phyloP scores from a whole-genome alignment of 2,888 invertebrate species.

The Drosophila nr. fundita region DNA sequence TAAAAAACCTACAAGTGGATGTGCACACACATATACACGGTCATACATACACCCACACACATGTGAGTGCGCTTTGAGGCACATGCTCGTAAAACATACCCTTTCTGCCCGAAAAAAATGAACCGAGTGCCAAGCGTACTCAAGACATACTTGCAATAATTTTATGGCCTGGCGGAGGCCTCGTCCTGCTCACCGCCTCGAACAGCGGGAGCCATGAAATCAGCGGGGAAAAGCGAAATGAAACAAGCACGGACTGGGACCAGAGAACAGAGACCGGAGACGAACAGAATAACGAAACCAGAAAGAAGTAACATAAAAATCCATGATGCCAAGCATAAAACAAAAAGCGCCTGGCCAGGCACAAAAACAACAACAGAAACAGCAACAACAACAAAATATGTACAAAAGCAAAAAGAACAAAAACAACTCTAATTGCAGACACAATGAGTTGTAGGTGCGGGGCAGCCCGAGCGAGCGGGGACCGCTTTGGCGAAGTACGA shows the following conservation, averaged over 20 bases:
- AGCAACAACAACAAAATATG: constrained; percentile 37
- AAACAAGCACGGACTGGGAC: constrained; percentile 37
- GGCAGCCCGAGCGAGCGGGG: constrained; percentile 13
- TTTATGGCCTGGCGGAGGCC: constrained; percentile 73
- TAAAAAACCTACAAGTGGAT: constrained; percentile 75
- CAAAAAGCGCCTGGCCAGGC: constrained; percentile 75
- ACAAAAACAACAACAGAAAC: constrained; percentile 56
- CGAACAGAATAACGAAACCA: constrained; percentile 59
- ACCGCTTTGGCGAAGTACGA: constrained; percentile 29
- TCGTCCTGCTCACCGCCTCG: constrained; percentile 28
- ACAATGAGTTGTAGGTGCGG: constrained; percentile 67
- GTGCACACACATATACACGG: constrained; percentile 36
- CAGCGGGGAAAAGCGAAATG: constrained; percentile 65
- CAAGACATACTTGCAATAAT: constrained; percentile 79
- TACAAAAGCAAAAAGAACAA: constrained; percentile 71
- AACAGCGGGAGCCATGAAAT: constrained; percentile 66
- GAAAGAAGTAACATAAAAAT: constrained; percentile 78
- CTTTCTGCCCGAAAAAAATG: constrained; percentile 62
- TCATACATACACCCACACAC: constrained; percentile 15
- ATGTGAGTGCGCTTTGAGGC: constrained; percentile 63
- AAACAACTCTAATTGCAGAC: constrained; percentile 80
- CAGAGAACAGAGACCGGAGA: constrained; percentile 32
- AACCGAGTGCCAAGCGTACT: constrained; percentile 75
- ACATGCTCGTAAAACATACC: constrained; percentile 74
- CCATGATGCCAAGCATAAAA: constrained; percentile 77